These are phyloP conservation scores for Polypedilum vanderplanki DNA, from an alignment of 1,140 invertebrate species.

Conservation along the genomic window DNA sequence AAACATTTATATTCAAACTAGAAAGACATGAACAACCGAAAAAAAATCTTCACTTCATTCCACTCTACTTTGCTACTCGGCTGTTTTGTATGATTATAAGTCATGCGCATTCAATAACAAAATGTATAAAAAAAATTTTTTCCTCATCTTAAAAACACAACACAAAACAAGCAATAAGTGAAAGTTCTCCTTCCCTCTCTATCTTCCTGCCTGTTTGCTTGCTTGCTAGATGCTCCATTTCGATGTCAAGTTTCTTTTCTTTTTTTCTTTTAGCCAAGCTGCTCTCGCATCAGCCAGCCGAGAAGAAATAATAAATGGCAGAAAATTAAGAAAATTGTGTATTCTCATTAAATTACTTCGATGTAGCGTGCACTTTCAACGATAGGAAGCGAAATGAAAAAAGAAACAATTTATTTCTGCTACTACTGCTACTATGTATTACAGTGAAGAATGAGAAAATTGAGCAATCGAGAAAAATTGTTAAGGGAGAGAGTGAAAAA, in stretches of 20 bases:
- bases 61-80: neutral
- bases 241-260: constrained; percentile 15
- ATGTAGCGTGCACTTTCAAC: constrained; percentile 24
- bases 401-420: neutral
- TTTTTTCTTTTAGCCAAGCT: no score
- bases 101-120: constrained; percentile 17
- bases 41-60: neutral
- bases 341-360: constrained; percentile 23
- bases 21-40: neutral
- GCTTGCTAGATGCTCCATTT: neutral
- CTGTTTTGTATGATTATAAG: constrained; percentile 13
- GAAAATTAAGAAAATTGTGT: constrained; percentile 28
- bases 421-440: neutral
- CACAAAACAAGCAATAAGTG: constrained; percentile 26
- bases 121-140: neutral
- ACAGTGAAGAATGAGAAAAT: neutral
- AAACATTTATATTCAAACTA: constrained; percentile 2
- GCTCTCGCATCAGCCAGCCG: neutral
- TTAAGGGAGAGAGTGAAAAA: neutral
- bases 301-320: constrained; percentile 16
- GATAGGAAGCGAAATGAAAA: neutral
- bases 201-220: no score
- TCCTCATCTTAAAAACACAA: neutral
- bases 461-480: neutral
- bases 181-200: neutral